Conservation (phyloP, 1,140 invertebrate species). For the Aphelenchoides avenae region DNA sequence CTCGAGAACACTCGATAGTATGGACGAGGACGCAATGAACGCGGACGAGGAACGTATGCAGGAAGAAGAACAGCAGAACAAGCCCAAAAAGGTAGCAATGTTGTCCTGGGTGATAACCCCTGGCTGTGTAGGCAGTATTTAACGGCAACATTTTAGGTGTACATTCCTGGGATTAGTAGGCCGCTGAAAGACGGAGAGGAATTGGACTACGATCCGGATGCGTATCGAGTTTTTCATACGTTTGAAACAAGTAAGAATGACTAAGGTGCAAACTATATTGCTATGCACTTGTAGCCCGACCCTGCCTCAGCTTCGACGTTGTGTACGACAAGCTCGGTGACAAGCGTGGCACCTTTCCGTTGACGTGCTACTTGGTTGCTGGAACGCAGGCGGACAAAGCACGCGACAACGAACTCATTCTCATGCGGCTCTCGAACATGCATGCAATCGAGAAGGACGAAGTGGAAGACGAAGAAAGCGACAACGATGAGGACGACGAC, state of each 20-base stretch:
- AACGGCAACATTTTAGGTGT: slow-evolving; percentile 46
- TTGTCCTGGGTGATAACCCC: too few relatives aligned
- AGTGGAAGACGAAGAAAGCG: slow-evolving; percentile 17
- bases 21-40: too few relatives aligned
- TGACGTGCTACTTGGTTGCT: slow-evolving; percentile 39
- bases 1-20: too few relatives aligned
- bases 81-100: too few relatives aligned
- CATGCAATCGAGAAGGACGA: slow-evolving; percentile 34
- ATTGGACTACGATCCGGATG: slow-evolving; percentile 47
- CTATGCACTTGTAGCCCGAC: slow-evolving; percentile 27
- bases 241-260: slow-evolving; percentile 38
- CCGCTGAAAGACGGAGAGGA: slow-evolving; percentile 36
- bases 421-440: slow-evolving; percentile 43
- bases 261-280: not conserved
- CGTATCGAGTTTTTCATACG: slow-evolving; percentile 45
- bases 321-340: slow-evolving; percentile 34
- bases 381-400: slow-evolving; percentile 47
- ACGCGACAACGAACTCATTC: slow-evolving; percentile 40
- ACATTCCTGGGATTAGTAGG: slow-evolving; percentile 43
- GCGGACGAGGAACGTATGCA: too few relatives aligned
- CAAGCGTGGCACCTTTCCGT: slow-evolving; percentile 28
- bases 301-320: slow-evolving; percentile 45
- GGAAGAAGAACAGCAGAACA: too few relatives aligned
- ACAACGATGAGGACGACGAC: slow-evolving; percentile 42
- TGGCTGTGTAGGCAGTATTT: too few relatives aligned